Base-by-base conservation (phyloP, 1,140 invertebrate species). In the Saccostrea glomerata region DNA sequence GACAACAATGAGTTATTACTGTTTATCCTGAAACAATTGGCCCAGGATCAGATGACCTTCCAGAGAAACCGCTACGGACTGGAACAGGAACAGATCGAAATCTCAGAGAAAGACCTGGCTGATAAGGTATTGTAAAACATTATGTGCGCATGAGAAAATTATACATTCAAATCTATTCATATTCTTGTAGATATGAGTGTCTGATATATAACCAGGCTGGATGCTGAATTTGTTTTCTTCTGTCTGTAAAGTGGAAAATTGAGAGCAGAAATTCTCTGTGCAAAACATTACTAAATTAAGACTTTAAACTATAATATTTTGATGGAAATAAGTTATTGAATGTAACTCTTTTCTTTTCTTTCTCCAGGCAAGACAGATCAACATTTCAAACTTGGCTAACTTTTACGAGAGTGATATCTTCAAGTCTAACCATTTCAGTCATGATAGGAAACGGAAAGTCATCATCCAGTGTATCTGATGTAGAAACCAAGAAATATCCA, bases 1-100 rank as follows among this genome's bases (percentile, higher is more conserved):
- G 98, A 99, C 95, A 98, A 99, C 95, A 98, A 98, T 92, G 99
- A 99, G 94, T 96, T 99, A 17, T 95, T 99, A 0, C 98, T 99
- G 93, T 99, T 99, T 95, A 97, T 99, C 89, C 96, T 99, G 13
- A 97, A 98, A 66, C 98, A 99, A 94, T 96, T 99, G 87, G 97
- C 98, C 0, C 96, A 98, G 91, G 98, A 99, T 94, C 97, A 98
- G 93, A 95, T 98, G 83, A 96, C 97, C 1, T 99, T 98, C 93
- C 97, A 98, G 94, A 96, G 97, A 15, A 97, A 97, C 87, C 96
- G 97, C n/a, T 97, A 97, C 90, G 97, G 97, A 5, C 95, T 96
- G 88, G 96, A 96, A 20, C 93, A 94, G 73, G 94, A 95, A 70
- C 90, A 88, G 4, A 97, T 99, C 56, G 98, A 99, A 96, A 97